Base-by-base conservation (phyloP, 1,140 invertebrate genomes). In the Pararge aegeria region DNA sequence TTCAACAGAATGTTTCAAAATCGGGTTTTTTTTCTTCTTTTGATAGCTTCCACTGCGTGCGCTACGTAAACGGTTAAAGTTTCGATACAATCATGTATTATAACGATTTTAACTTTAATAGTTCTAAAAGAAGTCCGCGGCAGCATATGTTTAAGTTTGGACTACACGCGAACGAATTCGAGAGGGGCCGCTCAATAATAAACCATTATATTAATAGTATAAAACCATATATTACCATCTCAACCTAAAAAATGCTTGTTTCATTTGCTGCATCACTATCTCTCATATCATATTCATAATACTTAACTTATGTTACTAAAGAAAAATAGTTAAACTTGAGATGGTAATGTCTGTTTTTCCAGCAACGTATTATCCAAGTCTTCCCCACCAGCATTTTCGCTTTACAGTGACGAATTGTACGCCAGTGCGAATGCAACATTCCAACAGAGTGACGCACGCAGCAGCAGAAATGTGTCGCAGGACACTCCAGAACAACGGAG, bases 321-420 rank as follows among this genome's bases (percentile, higher is more conserved):
- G 13, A 9, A 16, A 42, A 40, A 4, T 13, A 34, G 5, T 21
- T 3, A 21, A 46, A 53, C 64, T 56, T 76, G 72, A 75, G 68
- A 53, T 72, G 71, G 69, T 78, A 75, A 75, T 82, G 70, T 74
- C 16, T 78, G 62, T 79, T 73, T 54, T 85, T 83, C 46, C 81
- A 87, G 81, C 68, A 61, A 73, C 73, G 40, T 71, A 27, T 72
- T 78, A 58, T 78, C 76, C 19, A 83, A 82, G 66, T 84, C 81
- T 61, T 77, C 78, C 62, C 81, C 78, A 63, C 65, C 78, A 68
- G 70, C 59, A 49, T 70, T 82, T 61, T 64, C 73, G 49, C 57
- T 61, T 82, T 83, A 27, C 78, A 83, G 81, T 65, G 70, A 79
- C 61, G 68, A 77, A 27, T 62, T 65, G 37, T 61, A 68, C n/a